Base-by-base conservation (phyloP, 2,113 vertebrate genomes). In the Myrmecophaga tridactyla region DNA sequence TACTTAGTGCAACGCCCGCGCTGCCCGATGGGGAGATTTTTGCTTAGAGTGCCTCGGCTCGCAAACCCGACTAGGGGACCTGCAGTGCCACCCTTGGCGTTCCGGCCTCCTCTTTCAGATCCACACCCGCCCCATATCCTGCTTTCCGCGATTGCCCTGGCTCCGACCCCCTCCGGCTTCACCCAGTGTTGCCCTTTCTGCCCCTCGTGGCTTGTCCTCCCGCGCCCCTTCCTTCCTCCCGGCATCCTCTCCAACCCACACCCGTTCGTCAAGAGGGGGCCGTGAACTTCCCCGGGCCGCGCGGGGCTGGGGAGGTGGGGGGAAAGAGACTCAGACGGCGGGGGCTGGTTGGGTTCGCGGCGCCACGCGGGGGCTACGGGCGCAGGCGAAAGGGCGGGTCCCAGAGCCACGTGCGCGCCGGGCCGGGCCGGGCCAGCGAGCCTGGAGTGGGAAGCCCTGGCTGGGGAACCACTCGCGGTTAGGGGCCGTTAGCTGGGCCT, bases 1-100 rank as follows among this genome's bases (percentile, higher is more conserved):
- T 51, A 2, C 88, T 48, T 29, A 25, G 81, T 43, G 85, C 88
- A 41, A 31, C n/a, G 27, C n/a, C 43, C 72, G 73, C 67, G 5
- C 83, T 75, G 73, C 78, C 86, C n/a, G 31, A 7, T 15, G 63
- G 96, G 96, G 96, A 95, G 63, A 86, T 96, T 53, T 96, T 96
- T 92, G 84, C 90, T 36, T 53, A 29, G 51, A 51, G 83, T 62
- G 27, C 21, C 67, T 62, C 11, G 25, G 75, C 70, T 86, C 20
- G 34, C n/a, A n/a, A 41, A 41, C 53, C 21, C 48, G 69, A 86
- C 83, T 39, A 31, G 96, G 84, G 84, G 93, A 46, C 86, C 41
- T 1, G 51, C 1, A 1, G 29, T 70, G 78, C 75, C 69, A 39
- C 51, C 15, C 58, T 31, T 17, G 0, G 51, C 1, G 25, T 76